Evolutionary conservation across 2,797 vertebrate genomes (phyloP).

Genomic region (Falco naumanni): DNA sequence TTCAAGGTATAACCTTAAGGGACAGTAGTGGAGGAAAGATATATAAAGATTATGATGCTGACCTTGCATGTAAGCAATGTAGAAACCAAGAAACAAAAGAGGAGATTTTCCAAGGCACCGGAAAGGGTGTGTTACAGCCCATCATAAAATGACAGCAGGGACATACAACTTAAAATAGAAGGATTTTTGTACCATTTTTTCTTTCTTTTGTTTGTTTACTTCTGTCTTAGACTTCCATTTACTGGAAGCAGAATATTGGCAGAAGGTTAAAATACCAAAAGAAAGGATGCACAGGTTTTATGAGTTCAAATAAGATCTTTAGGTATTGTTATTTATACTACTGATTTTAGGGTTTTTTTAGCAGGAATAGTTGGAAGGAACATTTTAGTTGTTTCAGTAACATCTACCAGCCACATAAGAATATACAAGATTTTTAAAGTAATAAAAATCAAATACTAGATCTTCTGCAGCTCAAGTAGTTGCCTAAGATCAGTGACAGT

Average conservation of each 20-base stretch:
- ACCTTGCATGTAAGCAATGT: neutral
- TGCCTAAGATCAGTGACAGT: slow-evolving; percentile 15
- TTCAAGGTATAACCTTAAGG: neutral
- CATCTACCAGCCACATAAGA: neutral
- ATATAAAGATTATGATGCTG: neutral
- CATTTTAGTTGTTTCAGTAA: neutral
- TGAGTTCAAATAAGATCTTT: neutral
- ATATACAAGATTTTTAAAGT: neutral
- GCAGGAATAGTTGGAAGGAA: neutral
- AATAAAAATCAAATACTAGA: neutral
- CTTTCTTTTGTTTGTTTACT: neutral
- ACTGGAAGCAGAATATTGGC: neutral
- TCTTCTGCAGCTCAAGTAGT: neutral
- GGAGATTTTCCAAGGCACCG: neutral
- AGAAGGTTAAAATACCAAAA: neutral
- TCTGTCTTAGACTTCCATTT: neutral
- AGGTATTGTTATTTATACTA: neutral
- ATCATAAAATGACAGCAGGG: neutral
- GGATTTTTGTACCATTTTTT: neutral
- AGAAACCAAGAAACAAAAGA: neutral
- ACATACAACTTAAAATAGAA: neutral
- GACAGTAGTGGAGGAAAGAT: neutral
- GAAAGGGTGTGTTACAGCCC: neutral
- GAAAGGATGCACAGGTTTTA: neutral
- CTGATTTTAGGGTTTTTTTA: neutral